Conservation (phyloP, 2,113 vertebrate species). For the Notiomystis cincta region DNA sequence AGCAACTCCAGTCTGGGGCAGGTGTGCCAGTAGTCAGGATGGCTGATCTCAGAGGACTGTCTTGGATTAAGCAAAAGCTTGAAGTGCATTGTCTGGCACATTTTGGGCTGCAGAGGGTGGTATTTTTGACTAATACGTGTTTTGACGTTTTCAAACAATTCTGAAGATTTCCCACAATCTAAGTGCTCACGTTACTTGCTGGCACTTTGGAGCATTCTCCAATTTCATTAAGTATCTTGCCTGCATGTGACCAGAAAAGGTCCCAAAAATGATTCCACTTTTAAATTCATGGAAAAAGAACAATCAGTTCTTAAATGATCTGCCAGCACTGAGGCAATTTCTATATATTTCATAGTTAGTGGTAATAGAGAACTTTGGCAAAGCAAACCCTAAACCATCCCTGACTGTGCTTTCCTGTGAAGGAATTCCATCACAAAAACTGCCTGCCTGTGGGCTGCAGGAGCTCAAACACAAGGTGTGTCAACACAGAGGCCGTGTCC, state of each 20-base stretch:
- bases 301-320: not conserved
- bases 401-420: not conserved
- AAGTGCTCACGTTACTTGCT: not conserved
- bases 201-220: not conserved
- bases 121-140: not conserved
- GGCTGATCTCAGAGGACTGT: not conserved
- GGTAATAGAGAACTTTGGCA: not conserved
- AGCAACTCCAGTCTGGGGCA: not conserved
- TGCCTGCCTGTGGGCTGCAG: not conserved
- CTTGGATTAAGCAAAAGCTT: not conserved
- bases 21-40: not conserved
- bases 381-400: not conserved
- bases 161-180: not conserved
- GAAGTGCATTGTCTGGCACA: not conserved
- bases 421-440: not conserved
- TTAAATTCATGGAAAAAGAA: not conserved
- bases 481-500: not conserved
- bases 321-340: not conserved
- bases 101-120: not conserved
- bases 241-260: not conserved
- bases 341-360: not conserved
- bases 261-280: not conserved
- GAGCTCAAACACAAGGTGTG: not conserved
- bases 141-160: not conserved
- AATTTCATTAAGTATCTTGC: not conserved